Percentiles rank a stretch among this genome's conserved stretches.
Evolutionary conservation across 1,140 invertebrate genomes (phyloP).

Genomic region (Drosophila equinoxialis): DNA sequence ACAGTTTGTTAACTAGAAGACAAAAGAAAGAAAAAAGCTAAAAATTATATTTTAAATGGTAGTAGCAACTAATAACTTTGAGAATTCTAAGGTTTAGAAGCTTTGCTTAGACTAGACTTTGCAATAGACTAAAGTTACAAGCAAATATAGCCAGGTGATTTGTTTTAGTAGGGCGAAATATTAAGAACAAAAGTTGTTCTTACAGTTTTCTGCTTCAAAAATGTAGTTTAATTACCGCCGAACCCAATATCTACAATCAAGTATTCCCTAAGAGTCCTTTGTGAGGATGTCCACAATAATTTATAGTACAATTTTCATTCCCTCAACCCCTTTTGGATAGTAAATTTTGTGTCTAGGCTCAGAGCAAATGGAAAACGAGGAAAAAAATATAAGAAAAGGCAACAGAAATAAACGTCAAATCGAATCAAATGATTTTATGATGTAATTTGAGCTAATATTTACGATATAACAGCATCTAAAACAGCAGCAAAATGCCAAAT

Average conservation of each 20-base stretch:
- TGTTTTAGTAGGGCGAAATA: too few relatives aligned
- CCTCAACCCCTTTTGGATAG: slow-evolving; percentile 31
- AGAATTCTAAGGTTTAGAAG: too few relatives aligned
- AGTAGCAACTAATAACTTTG: too few relatives aligned
- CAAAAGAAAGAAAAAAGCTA: too few relatives aligned
- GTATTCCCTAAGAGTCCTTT: background rate
- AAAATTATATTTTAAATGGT: too few relatives aligned
- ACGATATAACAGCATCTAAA: slow-evolving; percentile 83
- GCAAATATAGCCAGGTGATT: too few relatives aligned
- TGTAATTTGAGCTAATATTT: slow-evolving; percentile 83
- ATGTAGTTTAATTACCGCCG: too few relatives aligned
- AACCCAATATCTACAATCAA: background rate
- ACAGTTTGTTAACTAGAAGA: too few relatives aligned
- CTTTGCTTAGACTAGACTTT: too few relatives aligned
- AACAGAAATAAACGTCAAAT: slow-evolving; percentile 82
- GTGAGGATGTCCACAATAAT: slow-evolving; percentile 5
- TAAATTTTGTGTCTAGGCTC: slow-evolving; percentile 28
- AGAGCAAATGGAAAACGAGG: background rate
- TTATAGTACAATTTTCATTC: slow-evolving; percentile 22
- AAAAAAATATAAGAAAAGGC: slow-evolving; percentile 31
- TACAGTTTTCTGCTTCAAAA: too few relatives aligned
- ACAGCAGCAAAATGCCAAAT: slow-evolving; percentile 82
- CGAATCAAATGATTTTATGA: slow-evolving; percentile 83
- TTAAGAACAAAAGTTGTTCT: too few relatives aligned
- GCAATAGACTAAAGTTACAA: too few relatives aligned